These are phyloP conservation scores for Pardalotus punctatus DNA, from an alignment of 2,113 vertebrate species.

Conservation along the genomic window DNA sequence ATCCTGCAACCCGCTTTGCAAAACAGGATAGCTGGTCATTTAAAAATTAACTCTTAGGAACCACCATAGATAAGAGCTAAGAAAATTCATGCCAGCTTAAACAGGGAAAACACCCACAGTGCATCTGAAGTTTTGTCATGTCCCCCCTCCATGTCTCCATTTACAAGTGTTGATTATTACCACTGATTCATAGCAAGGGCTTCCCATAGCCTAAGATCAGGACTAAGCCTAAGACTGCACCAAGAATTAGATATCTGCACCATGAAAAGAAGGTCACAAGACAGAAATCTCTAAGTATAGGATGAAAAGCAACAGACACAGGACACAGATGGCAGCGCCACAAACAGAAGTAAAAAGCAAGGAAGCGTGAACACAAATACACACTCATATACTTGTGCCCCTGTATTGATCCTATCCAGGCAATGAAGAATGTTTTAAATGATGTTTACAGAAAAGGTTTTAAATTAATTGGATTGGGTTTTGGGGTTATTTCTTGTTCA, in stretches of 20 bases:
- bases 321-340: not conserved
- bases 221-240: not conserved
- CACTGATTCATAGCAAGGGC: not conserved
- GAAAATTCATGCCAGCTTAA: not conserved
- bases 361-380: not conserved
- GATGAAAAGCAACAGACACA: not conserved
- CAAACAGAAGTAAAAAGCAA: not conserved
- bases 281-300: not conserved
- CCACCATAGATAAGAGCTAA: not conserved
- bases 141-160: not conserved
- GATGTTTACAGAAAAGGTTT: not conserved
- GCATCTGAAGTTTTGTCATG: not conserved
- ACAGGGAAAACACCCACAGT: not conserved
- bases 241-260: not conserved
- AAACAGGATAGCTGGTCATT: not conserved
- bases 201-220: not conserved
- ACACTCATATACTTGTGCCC: fast-evolving
- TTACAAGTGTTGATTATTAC: not conserved
- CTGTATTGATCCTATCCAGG: not conserved
- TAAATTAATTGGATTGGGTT: not conserved
- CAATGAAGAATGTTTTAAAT: not conserved
- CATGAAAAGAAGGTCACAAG: not conserved
- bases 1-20: slow-evolving; percentile 11
- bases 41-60: slow-evolving; percentile 7
- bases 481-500: not conserved